Evolutionary conservation across 2,888 invertebrate genomes (phyloP).

Genomic region (Polymixis lichenea): DNA sequence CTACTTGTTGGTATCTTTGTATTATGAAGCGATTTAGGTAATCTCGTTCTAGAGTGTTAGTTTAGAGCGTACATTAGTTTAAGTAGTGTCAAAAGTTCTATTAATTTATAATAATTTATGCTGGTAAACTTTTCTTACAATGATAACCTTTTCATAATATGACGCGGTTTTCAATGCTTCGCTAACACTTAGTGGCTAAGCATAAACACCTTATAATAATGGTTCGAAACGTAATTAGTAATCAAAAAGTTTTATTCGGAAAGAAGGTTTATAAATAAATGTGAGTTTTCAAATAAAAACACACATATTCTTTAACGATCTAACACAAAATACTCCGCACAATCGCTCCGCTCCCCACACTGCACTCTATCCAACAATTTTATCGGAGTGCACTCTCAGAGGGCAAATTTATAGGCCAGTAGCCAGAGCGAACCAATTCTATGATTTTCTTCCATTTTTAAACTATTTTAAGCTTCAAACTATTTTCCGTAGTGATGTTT

Average conservation of each 20-base stretch:
- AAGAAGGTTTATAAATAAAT: too few relatives aligned
- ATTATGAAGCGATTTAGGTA: constrained; percentile 13
- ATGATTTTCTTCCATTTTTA: constrained; percentile 22
- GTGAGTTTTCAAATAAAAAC: too few relatives aligned
- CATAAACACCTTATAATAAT: too few relatives aligned
- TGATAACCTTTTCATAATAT: too few relatives aligned
- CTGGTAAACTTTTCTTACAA: too few relatives aligned
- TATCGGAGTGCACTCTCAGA: constrained; percentile 21
- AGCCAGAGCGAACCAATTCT: constrained; percentile 38
- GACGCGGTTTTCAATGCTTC: too few relatives aligned
- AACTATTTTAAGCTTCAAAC: constrained; percentile 8
- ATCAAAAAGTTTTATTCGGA: too few relatives aligned
- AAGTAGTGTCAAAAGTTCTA: not conserved
- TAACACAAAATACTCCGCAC: too few relatives aligned
- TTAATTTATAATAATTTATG: too few relatives aligned
- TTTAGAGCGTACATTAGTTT: constrained; percentile 3
- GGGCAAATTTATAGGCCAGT: constrained; percentile 29
- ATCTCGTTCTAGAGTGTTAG: not conserved
- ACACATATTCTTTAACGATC: too few relatives aligned
- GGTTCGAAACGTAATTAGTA: too few relatives aligned
- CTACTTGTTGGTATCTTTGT: constrained; percentile 22
- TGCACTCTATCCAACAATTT: not conserved
- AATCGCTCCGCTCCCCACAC: constrained; percentile 8
- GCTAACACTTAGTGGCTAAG: too few relatives aligned
- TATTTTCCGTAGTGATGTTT: not conserved